Conservation (phyloP, 92 coral and sea anemone species). For the Siderastrea radians region DNA sequence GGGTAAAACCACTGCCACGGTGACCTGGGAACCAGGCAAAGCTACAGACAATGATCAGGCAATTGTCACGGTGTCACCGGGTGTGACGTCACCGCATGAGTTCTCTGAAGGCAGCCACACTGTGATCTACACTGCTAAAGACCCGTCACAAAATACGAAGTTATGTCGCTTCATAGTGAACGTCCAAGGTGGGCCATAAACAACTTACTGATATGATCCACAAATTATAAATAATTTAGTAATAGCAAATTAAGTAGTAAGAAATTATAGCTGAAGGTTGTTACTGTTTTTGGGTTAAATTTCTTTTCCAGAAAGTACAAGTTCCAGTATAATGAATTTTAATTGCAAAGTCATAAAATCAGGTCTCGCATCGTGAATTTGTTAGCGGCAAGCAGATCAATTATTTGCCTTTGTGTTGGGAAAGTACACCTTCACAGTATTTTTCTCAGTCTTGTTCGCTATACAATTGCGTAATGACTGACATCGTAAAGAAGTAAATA, state of each 20-base stretch:
- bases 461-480: no score
- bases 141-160: conserved; percentile 40
- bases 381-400: no score
- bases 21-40: conserved; percentile 56
- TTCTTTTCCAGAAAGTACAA: no score
- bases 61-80: conserved; percentile 43
- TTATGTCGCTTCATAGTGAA: conserved; percentile 53
- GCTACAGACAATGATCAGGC: conserved; percentile 74
- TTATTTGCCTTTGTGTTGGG: no score
- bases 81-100: conserved; percentile 40
- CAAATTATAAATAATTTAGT: background rate
- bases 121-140: conserved; percentile 62
- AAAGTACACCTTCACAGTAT: no score
- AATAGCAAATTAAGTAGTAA: background rate
- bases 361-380: no score
- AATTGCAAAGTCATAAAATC: no score
- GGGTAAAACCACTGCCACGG: conserved; percentile 56
- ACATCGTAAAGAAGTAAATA: no score
- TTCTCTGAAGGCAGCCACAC: conserved; percentile 59
- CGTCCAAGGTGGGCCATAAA: conserved; percentile 57
- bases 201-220: background rate
- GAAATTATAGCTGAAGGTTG: background rate
- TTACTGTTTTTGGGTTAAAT: background rate
- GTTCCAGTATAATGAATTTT: no score
- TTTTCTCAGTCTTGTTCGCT: no score